phyloP scores from a whole-genome alignment of 2,797 vertebrate species.

The Hafferia zeledoni region DNA sequence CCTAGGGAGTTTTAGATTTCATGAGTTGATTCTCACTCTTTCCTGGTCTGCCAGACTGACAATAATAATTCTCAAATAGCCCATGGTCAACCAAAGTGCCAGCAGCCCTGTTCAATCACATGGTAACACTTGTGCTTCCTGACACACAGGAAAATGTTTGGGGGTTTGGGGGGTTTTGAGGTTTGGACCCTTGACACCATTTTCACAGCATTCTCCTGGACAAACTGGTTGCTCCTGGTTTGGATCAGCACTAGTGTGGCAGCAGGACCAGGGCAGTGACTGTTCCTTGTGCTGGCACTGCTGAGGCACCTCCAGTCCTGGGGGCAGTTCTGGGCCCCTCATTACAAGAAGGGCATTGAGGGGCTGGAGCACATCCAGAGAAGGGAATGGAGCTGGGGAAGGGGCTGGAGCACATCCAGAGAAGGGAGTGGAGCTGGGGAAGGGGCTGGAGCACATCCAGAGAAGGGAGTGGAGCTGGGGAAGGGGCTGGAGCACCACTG shows the following conservation, averaged over 20 bases:
- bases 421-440: not conserved
- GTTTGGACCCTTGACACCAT: not conserved
- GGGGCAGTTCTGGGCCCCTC: not conserved
- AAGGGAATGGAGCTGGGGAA: not conserved
- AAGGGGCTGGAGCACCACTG: not conserved
- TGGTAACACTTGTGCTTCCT: not conserved
- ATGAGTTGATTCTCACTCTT: not conserved
- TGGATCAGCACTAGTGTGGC: not conserved
- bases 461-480: not conserved
- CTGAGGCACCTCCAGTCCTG: not conserved
- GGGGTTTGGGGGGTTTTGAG: accelerated
- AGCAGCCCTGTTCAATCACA: too few relatives aligned
- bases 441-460: accelerated
- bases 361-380: accelerated
- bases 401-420: not conserved
- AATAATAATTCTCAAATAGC: not conserved
- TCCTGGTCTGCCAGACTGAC: not conserved
- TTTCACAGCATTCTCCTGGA: not conserved
- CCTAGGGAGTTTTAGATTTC: not conserved
- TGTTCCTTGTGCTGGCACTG: accelerated
- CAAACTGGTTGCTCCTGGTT: not conserved
- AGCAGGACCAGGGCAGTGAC: not conserved
- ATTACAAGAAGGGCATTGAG: accelerated
- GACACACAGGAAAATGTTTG: not conserved
- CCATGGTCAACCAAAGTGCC: not conserved